These are phyloP conservation scores for Riptortus pedestris DNA, from an alignment of 1,140 invertebrate genomes.

Conservation along the genomic window DNA sequence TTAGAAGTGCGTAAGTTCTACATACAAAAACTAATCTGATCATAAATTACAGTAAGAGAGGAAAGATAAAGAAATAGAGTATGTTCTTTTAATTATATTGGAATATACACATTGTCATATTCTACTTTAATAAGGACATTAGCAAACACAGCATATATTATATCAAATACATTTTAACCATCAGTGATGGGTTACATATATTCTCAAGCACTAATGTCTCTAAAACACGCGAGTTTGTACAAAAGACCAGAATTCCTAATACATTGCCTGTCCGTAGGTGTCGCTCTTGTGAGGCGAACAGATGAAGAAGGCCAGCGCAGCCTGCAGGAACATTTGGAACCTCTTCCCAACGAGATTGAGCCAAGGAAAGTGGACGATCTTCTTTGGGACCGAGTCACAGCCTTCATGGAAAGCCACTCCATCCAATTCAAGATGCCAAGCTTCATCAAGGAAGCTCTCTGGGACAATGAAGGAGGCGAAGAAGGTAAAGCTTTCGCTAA, in stretches of 20 bases:
- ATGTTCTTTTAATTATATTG: too few relatives aligned
- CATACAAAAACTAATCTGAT: too few relatives aligned
- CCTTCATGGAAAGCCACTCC: conserved; percentile 49
- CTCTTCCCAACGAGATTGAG: conserved; percentile 31
- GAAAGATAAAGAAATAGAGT: too few relatives aligned
- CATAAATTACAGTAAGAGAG: too few relatives aligned
- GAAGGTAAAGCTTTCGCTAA: conserved; percentile 26
- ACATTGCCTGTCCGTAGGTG: conserved; percentile 20
- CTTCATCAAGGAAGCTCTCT: conserved; percentile 28
- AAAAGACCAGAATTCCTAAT: neutral
- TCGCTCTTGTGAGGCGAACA: conserved; percentile 29
- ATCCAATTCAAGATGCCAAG: conserved; percentile 45
- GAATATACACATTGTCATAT: too few relatives aligned
- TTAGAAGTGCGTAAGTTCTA: too few relatives aligned
- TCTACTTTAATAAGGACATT: too few relatives aligned
- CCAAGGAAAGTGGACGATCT: conserved; percentile 42
- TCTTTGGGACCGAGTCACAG: conserved; percentile 44
- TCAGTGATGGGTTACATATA: too few relatives aligned
- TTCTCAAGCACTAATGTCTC: too few relatives aligned
- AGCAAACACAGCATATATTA: too few relatives aligned
- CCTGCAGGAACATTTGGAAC: conserved; percentile 28
- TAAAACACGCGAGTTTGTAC: too few relatives aligned
- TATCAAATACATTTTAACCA: too few relatives aligned
- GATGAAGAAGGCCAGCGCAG: conserved; percentile 29
- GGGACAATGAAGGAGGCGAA: conserved; percentile 26